A percentile compares a stretch with the other conserved stretches of the same genome.
Evolutionary conservation across 2,797 vertebrate genomes (phyloP).

Genomic region (Acomys russatus): DNA sequence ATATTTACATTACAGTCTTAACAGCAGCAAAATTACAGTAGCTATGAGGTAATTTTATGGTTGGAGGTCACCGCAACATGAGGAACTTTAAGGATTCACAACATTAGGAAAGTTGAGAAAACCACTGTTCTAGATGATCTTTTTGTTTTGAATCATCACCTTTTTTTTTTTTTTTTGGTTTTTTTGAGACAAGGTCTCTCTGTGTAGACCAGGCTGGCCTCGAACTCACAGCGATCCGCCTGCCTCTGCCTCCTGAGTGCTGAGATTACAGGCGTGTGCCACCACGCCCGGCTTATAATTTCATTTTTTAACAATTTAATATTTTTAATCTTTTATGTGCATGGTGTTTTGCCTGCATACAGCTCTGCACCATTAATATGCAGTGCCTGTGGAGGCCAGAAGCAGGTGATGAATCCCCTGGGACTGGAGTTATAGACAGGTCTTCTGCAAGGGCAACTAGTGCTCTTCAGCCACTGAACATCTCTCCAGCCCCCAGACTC

Average conservation of each 20-base stretch:
- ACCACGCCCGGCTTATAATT: conserved; percentile 54
- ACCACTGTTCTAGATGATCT: conserved; percentile 44
- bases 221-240: too few species aligned
- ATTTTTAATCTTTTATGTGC: background rate
- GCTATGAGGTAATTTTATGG: background rate
- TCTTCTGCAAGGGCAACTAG: background rate
- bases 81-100: background rate
- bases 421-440: background rate
- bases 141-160: conserved; percentile 26
- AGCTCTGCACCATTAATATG: background rate
- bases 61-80: background rate
- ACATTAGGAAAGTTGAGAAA: background rate
- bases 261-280: too few species aligned
- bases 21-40: background rate
- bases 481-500: background rate
- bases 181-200: too few species aligned
- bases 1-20: background rate
- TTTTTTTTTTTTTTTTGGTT: too few species aligned
- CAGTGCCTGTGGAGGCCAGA: background rate
- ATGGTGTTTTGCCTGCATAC: background rate
- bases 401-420: background rate
- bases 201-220: too few species aligned
- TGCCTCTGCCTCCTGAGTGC: too few species aligned
- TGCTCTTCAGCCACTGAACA: background rate
- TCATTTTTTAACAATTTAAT: conserved; percentile 36